Percentiles rank a stretch among this genome's conserved stretches.
Conservation (phyloP, 2,113 vertebrate species). For the Chaetorhynchus papuensis region DNA sequence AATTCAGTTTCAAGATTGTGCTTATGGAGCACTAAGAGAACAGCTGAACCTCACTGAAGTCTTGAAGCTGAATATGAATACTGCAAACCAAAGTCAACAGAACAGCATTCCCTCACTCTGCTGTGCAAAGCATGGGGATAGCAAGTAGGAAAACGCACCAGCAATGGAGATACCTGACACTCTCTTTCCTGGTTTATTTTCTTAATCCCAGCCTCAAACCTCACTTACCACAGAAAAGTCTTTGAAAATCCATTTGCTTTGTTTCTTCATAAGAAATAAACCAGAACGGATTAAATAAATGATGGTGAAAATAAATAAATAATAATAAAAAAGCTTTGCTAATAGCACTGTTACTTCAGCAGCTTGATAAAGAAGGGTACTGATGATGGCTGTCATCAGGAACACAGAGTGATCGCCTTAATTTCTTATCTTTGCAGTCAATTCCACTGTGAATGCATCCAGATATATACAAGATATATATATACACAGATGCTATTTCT, state of each 20-base stretch:
- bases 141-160: neutral
- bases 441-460: neutral
- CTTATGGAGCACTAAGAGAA: neutral
- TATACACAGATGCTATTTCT: neutral
- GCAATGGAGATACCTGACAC: neutral
- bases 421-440: neutral
- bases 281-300: neutral
- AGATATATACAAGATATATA: neutral
- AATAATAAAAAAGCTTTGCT: neutral
- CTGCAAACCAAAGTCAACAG: neutral
- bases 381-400: neutral
- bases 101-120: neutral
- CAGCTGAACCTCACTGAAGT: neutral
- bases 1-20: neutral
- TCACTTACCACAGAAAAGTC: neutral
- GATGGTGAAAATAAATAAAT: neutral
- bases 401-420: neutral
- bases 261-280: neutral
- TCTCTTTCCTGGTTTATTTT: neutral
- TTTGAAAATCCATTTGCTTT: neutral
- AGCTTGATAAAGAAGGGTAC: neutral
- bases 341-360: neutral
- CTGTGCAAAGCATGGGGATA: neutral
- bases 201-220: neutral
- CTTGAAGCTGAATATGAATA: neutral